Evolutionary conservation across 2,113 vertebrate species (phyloP).

Genomic region (human (Homo sapiens)): GRCh38 chr7:137546001-137546500

Average conservation of each 20-base stretch:
- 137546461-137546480: neutral
- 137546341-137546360: neutral
- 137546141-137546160: conserved; percentile 71
- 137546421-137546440: neutral
- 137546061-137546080: conserved; percentile 85
- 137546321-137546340: neutral
- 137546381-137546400: neutral
- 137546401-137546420: neutral
- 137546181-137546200: conserved; percentile 40
- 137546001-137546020: conserved; percentile 83
- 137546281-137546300: neutral
- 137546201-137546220: neutral
- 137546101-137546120: conserved; percentile 76
- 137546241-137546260: neutral
- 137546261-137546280: neutral
- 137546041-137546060: conserved; percentile 84
- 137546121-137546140: conserved; percentile 70
- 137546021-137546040: conserved; percentile 74
- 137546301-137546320: neutral
- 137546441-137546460: neutral
- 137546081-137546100: conserved; percentile 78
- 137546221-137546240: neutral
- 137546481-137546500: neutral
- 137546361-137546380: neutral
- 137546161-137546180: conserved; percentile 78